These are phyloP conservation scores for Perca schrenkii DNA, from an alignment of 2,113 vertebrate genomes.

Conservation along the genomic window DNA sequence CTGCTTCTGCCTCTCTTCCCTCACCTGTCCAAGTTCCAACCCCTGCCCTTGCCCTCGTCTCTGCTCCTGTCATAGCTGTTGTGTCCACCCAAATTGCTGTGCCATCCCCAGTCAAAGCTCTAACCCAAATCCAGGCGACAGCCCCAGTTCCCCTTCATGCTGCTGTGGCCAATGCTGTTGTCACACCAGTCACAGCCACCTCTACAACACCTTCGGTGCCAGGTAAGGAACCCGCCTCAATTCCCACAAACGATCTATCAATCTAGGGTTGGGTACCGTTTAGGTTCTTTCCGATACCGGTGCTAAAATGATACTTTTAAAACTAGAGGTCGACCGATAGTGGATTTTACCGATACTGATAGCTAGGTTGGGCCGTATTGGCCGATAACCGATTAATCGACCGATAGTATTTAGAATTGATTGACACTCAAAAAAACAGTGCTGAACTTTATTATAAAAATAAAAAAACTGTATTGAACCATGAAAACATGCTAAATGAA, in stretches of 20 bases:
- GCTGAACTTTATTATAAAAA: too few relatives aligned
- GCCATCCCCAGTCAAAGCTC: constrained; percentile 52
- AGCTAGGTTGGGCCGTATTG: too few relatives aligned
- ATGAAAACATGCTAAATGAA: too few relatives aligned
- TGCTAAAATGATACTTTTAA: too few relatives aligned
- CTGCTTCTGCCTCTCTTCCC: constrained; percentile 58
- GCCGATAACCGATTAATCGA: too few relatives aligned
- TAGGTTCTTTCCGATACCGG: too few relatives aligned
- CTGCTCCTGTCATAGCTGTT: constrained; percentile 60
- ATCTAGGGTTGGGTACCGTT: too few relatives aligned
- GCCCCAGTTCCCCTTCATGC: constrained; percentile 60
- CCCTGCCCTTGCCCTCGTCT: constrained; percentile 58
- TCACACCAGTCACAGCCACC: constrained; percentile 82
- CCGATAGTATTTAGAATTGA: too few relatives aligned
- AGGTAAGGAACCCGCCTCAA: constrained; percentile 77
- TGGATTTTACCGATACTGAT: too few relatives aligned
- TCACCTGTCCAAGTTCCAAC: constrained; percentile 62
- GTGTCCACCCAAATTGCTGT: constrained; percentile 60
- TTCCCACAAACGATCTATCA: background rate
- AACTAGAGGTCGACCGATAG: too few relatives aligned
- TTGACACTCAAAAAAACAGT: too few relatives aligned
- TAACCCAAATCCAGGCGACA: constrained; percentile 57
- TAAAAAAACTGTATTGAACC: too few relatives aligned
- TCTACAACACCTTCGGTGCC: constrained; percentile 88
- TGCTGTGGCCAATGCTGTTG: constrained; percentile 67